phyloP scores from a whole-genome alignment of 2,797 vertebrate genomes.

The Nannoperca australis region DNA sequence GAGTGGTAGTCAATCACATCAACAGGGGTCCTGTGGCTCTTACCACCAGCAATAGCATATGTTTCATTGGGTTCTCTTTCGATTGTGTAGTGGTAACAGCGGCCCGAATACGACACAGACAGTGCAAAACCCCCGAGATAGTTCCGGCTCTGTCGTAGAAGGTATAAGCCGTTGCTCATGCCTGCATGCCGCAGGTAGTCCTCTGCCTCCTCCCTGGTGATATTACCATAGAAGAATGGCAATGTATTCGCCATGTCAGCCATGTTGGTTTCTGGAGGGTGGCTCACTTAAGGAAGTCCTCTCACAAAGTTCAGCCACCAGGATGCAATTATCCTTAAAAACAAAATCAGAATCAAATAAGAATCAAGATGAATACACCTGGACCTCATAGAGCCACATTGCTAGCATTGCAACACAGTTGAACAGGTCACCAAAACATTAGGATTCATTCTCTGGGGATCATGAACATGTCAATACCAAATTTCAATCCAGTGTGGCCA shows the following conservation, averaged over 20 bases:
- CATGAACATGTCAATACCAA: too few species aligned
- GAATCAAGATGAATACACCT: background rate
- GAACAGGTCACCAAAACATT: background rate
- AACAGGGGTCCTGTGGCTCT: constrained; percentile 87
- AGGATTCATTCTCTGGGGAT: background rate
- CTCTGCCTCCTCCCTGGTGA: constrained; percentile 93
- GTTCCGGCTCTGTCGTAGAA: constrained; percentile 95
- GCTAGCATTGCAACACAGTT: background rate
- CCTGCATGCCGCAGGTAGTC: constrained; percentile 80
- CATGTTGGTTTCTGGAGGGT: constrained; percentile 46
- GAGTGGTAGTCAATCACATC: constrained; percentile 93
- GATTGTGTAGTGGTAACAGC: constrained; percentile 95
- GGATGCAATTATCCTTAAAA: constrained; percentile 42
- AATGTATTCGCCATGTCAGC: constrained; percentile 86
- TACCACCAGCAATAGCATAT: constrained; percentile 93
- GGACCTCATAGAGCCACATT: background rate
- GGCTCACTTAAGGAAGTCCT: constrained; percentile 8
- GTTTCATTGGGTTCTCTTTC: constrained; percentile 91
- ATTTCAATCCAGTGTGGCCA: too few species aligned
- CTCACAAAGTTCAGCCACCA: constrained; percentile 21
- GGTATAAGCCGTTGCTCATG: constrained; percentile 64
- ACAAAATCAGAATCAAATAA: constrained; percentile 1
- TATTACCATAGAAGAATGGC: constrained; percentile 95
- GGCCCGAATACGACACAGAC: constrained; percentile 86
- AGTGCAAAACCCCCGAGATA: constrained; percentile 94